Evolutionary conservation across 2,888 invertebrate species (phyloP).

Genomic region (Hipparchia sbordonii): DNA sequence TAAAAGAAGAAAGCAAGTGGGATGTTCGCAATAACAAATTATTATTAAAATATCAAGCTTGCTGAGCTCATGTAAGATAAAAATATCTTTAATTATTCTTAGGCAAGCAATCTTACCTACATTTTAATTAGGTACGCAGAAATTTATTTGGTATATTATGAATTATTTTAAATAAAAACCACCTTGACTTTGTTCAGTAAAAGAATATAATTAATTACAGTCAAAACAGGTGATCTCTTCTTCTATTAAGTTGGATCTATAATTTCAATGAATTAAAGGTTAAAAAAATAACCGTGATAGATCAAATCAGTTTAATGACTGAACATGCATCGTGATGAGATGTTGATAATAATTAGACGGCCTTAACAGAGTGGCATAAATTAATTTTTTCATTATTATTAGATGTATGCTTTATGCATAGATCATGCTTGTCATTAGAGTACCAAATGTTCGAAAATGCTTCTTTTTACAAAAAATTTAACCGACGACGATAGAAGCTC

Average conservation of each 20-base stretch:
- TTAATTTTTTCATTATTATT: neutral
- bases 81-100: neutral
- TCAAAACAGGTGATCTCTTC: neutral
- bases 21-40: neutral
- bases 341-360: neutral
- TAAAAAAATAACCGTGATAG: neutral
- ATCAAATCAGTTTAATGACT: neutral
- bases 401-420: too few species aligned
- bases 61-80: neutral
- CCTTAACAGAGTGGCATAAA: neutral
- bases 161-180: neutral
- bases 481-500: too few species aligned
- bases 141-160: neutral
- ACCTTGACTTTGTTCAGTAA: neutral
- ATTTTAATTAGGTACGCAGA: constrained; percentile 4
- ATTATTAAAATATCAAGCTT: neutral
- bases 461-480: too few species aligned
- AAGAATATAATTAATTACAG: neutral
- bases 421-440: too few species aligned
- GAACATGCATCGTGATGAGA: neutral
- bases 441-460: too few species aligned
- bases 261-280: neutral
- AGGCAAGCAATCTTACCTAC: neutral
- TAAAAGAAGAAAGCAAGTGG: neutral
- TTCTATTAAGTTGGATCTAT: neutral